phyloP scores from a whole-genome alignment of 2,113 vertebrate genomes.

The Microcebus tavaratra region DNA sequence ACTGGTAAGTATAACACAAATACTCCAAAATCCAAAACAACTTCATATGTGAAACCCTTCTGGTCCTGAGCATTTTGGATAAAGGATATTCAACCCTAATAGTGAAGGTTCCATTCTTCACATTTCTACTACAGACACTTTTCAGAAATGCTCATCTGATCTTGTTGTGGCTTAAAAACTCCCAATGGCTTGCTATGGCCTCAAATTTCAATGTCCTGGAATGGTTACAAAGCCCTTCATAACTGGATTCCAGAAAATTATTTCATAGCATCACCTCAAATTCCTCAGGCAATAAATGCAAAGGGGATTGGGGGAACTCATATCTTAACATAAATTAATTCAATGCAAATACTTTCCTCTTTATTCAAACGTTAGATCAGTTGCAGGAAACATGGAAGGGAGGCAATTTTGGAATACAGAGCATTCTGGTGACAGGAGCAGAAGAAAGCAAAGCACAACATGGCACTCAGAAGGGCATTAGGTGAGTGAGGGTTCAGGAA shows the following conservation, averaged over 20 bases:
- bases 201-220: background rate
- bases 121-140: background rate
- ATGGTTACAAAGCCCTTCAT: background rate
- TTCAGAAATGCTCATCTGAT: background rate
- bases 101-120: background rate
- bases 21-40: background rate
- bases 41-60: background rate
- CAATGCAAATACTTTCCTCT: background rate
- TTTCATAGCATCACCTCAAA: background rate
- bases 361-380: background rate
- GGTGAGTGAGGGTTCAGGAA: background rate
- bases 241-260: background rate
- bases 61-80: background rate
- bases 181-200: background rate
- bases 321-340: background rate
- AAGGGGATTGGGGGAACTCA: background rate
- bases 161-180: background rate
- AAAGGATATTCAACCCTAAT: background rate
- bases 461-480: background rate
- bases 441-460: background rate
- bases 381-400: background rate
- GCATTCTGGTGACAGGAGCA: background rate
- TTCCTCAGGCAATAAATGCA: background rate
- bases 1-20: background rate
- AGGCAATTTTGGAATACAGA: background rate